Evolutionary conservation across 2,797 vertebrate genomes (phyloP), one percentile per base, ranked within the genome.

Genomic region (Leptoclinus maculatus): DNA sequence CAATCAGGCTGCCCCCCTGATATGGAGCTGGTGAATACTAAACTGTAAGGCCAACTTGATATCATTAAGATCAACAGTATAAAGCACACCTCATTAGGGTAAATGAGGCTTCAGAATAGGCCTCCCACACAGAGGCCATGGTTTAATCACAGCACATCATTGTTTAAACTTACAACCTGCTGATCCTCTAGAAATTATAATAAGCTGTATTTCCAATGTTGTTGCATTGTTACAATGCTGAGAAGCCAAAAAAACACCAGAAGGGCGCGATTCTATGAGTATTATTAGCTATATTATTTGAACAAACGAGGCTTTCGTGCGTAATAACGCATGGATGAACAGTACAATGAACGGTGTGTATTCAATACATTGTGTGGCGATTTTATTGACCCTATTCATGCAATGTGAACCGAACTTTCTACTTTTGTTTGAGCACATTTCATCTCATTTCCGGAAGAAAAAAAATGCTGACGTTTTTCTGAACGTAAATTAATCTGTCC

Each of bases 121-220:
- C 90, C 91, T 91, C 78, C 79, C 73, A 78, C 77, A 63, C 80
- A 81, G 39, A 88, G 87, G 84, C 86, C 90, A 79, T 3, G 64
- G 54, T 83, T 76, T 88, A 88, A 91, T 90, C 86, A 85, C 57
- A 56, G 25, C 72, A 73, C 71, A 74, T 25, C 34, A 16, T 60
- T 74, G 73, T 62, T 39, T 3, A 67, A 79, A 83, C 38, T 36
- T 60, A 77, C 69, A 79, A 80, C 83, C 75, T 78, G 71, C 80
- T 79, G 76, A 77, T 80, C 57, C 47, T 54, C 72, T 80, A 72
- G 25, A 71, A 80, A 76, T 59, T 51, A 51, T 19, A 76, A 77
- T 69, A 39, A 36, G 25, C 11, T 62, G 9, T 4, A 36, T 78
- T 72, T 67, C 43, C n/a, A n/a, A n/a, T n/a, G n/a, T n/a, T n/a